Base-by-base conservation (phyloP, 2,113 vertebrate species). In the Panthera uncia region DNA sequence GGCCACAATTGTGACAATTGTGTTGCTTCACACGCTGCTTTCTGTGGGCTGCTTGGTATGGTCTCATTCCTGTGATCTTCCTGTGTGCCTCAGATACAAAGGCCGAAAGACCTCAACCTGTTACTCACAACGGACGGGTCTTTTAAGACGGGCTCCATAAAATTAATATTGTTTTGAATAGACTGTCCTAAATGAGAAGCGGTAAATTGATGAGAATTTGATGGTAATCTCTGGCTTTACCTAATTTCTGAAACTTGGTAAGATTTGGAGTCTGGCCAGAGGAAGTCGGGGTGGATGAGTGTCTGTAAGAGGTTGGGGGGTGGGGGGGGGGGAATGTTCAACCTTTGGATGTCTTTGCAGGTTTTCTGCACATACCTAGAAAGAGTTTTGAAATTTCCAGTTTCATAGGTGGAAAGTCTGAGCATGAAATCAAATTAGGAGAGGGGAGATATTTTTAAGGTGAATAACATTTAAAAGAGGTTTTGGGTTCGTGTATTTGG, bases 31-130 rank as follows among this genome's bases (percentile, higher is more conserved):
- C 69, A 96, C 98, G 83, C 99, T 99, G 91, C 99, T 99, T 12
- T 99, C 99, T 52, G 99, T 99, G 0, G 99, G 99, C 91, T 99
- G 99, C 86, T 99, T 99, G 99, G 99, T 99, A 99, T 4, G 98
- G 55, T 65, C 61, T 90, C 16, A 2, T 66, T 88, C 50, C 29
- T 19, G 0, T 55, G 4, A 78, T 74, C n/a, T 83, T 61, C 36
- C 36, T 33, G 57, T 50, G 31, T n/a, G 8, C 61, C 74, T 93
- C 61, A 33, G 57, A 68, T 29, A 52, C 82, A 73, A 31, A 65
- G 50, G 27, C 38, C 61, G 4, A 96, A 92, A 91, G 65, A 68
- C 38, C 25, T 89, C 66, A 89, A 82, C 38, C 36, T 85, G 48
- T 83, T 85, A 94, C 25, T n/a, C 10, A 12, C 3, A 45, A 29